Evolutionary conservation across 2,797 vertebrate species (phyloP).

Genomic region (Clarias pachynema): DNA sequence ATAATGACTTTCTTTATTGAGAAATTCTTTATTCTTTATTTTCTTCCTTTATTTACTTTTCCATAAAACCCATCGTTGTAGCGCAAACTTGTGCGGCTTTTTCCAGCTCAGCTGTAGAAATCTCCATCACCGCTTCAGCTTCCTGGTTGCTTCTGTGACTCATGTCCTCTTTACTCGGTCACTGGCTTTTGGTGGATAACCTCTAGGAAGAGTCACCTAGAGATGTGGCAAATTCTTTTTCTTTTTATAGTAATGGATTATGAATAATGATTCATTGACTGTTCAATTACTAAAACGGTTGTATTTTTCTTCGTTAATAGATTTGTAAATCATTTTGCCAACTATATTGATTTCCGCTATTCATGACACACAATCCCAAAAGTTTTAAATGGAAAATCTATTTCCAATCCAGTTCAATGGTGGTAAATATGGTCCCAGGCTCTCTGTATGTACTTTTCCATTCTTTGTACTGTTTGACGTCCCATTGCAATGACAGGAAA

Average conservation of each 20-base stretch:
- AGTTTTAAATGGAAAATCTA: not conserved
- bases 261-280: not conserved
- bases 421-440: not conserved
- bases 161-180: not conserved
- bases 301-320: not conserved
- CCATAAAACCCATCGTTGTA: not conserved
- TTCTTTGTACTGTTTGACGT: not conserved
- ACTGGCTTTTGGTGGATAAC: not conserved
- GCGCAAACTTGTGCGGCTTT: not conserved
- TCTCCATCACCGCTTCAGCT: not conserved
- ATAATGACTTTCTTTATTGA: not conserved
- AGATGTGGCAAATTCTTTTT: not conserved
- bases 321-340: not conserved
- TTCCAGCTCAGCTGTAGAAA: not conserved
- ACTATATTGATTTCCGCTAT: not conserved
- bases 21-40: no score
- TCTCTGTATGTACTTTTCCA: constrained; percentile 11
- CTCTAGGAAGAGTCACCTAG: not conserved
- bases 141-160: not conserved
- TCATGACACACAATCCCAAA: not conserved
- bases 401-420: not conserved
- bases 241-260: not conserved
- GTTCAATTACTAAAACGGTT: not conserved
- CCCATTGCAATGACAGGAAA: not conserved
- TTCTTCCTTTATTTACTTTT: not conserved